A percentile compares a stretch with the other conserved stretches of the same genome.
phyloP scores from a whole-genome alignment of 2,797 vertebrate genomes.

The Petrocephalus sullivani region DNA sequence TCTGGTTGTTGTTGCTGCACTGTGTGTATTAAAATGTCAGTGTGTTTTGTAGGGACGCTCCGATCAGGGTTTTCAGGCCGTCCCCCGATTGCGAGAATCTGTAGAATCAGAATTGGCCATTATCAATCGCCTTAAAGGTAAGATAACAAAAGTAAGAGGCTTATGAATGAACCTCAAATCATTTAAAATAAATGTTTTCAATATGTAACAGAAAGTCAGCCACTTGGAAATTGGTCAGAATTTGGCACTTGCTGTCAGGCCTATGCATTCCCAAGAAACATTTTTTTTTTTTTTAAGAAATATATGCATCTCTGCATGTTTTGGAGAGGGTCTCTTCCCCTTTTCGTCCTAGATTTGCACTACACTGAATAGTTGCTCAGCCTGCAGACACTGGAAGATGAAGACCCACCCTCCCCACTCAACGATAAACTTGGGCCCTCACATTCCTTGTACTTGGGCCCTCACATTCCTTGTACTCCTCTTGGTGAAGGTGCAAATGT shows the following conservation, averaged over 20 bases:
- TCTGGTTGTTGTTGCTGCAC: slow-evolving; percentile 12
- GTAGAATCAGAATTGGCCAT: neutral
- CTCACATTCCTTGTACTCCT: neutral
- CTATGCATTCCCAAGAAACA: neutral
- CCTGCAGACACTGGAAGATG: neutral
- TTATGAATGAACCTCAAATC: neutral
- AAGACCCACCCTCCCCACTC: neutral
- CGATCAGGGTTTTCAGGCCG: neutral
- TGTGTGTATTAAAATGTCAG: neutral
- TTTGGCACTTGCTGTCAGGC: neutral
- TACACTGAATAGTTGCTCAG: neutral
- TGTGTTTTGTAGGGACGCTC: neutral
- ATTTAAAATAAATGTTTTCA: neutral
- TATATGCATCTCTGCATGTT: neutral
- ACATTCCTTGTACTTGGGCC: neutral
- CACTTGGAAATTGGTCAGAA: neutral
- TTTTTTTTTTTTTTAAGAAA: neutral
- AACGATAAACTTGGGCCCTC: neutral
- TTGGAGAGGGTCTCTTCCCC: neutral
- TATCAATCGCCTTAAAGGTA: neutral
- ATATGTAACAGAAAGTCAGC: neutral
- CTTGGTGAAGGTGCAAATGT: neutral
- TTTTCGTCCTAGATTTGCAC: neutral
- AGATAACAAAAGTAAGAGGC: neutral
- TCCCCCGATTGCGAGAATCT: neutral